Evolutionary conservation across 2,888 invertebrate genomes (phyloP), one percentile per base, ranked within the genome.

Genomic region (Xanthorhoe spadicearia): DNA sequence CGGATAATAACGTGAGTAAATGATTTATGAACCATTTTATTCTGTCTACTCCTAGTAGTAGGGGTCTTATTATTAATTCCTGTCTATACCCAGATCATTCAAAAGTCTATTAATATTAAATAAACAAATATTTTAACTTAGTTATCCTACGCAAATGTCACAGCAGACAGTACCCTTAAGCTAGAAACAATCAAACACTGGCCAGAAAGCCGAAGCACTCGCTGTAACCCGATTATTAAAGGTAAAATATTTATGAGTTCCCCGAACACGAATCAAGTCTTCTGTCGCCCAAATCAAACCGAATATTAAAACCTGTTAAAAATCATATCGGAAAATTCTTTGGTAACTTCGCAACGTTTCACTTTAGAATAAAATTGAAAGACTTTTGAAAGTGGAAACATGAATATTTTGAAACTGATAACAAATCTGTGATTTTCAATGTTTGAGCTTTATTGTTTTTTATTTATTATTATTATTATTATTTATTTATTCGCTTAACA

Each of bases 341-440:
- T 54, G 46, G 35, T 43, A 61, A 61, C 63, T 64, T 61, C n/a
- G 23, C 51, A 69, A 72, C 69, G 68, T 69, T 69, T 60, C 64
- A 69, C 68, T 69, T 68, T 17, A 48, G 61, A 67, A 69, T 67
- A 72, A 71, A 72, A 69, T 61, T 57, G 60, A 66, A 69, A 68
- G 71, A 76, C 75, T 71, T 70, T 73, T 65, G 70, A 74, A 73
- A 76, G 73, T 73, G 74, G 70, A 68, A 67, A 72, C 77, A 80
- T 83, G 81, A 82, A 83, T 83, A 81, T 79, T 83, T 76, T 68
- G 71, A 66, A 77, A 77, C 75, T 76, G 77, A 80, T 80, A 23
- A 28, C 28, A 52, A 28, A 4, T 52, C 23, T 32, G 48, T 49
- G 4, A 49, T 32, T 59, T 6, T 35, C 8, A 50, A 50, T 50